These are phyloP conservation scores for Holothuria leucospilota DNA, from an alignment of 53 echinoderm and acorn worm species.

Conservation along the genomic window DNA sequence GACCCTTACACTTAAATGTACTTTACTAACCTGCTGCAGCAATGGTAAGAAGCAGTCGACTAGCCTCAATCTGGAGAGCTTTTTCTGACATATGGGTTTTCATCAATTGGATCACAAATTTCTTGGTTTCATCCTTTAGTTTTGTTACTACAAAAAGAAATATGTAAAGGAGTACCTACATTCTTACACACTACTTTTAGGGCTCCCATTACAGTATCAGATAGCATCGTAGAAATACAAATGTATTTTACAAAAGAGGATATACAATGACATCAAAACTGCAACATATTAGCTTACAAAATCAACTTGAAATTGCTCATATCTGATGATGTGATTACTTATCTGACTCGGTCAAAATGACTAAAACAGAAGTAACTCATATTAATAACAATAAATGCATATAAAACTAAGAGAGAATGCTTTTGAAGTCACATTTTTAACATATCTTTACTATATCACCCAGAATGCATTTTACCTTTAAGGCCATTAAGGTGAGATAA, in stretches of 20 bases:
- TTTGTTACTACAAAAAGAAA: conserved; percentile 64
- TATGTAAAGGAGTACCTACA: too few relatives aligned
- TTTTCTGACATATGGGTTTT: conserved; percentile 74
- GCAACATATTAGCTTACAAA: too few relatives aligned
- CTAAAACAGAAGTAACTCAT: too few relatives aligned
- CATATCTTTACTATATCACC: neutral
- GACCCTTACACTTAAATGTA: neutral
- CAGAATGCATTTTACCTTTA: conserved; percentile 65
- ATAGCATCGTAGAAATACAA: neutral
- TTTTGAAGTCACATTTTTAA: neutral
- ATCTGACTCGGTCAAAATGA: too few relatives aligned
- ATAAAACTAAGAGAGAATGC: neutral
- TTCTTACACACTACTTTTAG: too few relatives aligned
- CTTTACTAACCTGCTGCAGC: conserved; percentile 82
- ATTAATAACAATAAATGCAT: neutral
- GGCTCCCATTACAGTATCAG: too few relatives aligned
- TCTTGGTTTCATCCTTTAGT: conserved; percentile 78
- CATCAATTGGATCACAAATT: conserved; percentile 73
- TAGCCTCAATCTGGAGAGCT: conserved; percentile 76
- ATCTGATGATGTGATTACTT: too few relatives aligned
- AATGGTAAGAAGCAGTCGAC: conserved; percentile 77
- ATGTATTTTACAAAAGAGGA: too few relatives aligned
- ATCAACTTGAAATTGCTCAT: too few relatives aligned
- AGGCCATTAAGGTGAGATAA: conserved; percentile 85
- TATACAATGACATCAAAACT: too few relatives aligned